Evolutionary conservation across 2,888 invertebrate genomes (phyloP), one percentile per base, ranked within the genome.

Genomic region (Andrena bucephala): DNA sequence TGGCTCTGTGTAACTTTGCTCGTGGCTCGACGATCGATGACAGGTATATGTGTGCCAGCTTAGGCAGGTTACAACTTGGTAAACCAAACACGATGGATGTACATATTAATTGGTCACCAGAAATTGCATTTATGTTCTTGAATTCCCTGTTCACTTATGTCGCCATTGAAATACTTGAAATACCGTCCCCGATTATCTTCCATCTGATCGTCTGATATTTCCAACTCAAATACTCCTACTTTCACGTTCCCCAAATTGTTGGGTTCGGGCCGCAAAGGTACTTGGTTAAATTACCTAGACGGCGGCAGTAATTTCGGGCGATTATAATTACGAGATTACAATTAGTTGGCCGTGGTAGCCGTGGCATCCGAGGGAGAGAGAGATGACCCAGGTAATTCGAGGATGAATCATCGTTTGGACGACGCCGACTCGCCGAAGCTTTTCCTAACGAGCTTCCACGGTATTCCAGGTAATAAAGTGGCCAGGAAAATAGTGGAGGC

Each of bases 241-340:
- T 20, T 13, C 5, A 16, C 60, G 60, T 8, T 0, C 31, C 5
- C 31, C 1, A 57, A 72, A 81, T 48, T 33, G 27, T 54, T 42
- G 63, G 27, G 27, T 3, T 27, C 29, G 33, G 16, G 36, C 33
- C n/a, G 60, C 57, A 62, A 72, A 69, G 69, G 42, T 54, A 70
- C 77, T 76, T 50, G 66, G 72, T 83, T 83, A 87, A 87, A 74
- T 81, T 65, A 59, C 63, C 48, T 67, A 77, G 76, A 65, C 70
- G 73, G 60, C 65, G 68, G 69, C 73, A 52, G 70, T 74, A 87
- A 85, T 77, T 87, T 75, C 42, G 69, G 77, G 72, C 72, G 83
- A 87, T 87, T 81, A 87, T 83, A 87, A 85, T 87, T 73, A 79
- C 71, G 77, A 80, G 85, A 85, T 87, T 87, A 87, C 81, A 79